Conservation (phyloP, 2,797 vertebrate genomes). For the Euphonia xanthogaster region DNA sequence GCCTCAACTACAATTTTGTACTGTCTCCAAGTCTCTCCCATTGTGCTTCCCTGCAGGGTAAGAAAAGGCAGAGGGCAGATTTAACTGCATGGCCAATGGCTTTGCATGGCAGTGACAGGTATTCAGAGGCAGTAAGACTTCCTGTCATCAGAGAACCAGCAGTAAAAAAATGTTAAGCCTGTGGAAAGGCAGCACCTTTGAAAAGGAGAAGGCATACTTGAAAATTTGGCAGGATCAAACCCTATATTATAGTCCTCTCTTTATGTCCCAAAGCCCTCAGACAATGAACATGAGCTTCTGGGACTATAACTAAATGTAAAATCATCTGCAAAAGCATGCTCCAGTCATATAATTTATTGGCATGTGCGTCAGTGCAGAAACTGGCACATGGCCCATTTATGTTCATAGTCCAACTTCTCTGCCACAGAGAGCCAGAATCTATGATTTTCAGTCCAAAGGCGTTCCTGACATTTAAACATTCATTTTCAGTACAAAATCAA, state of each 20-base stretch:
- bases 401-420: background rate
- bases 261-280: background rate
- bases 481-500: background rate
- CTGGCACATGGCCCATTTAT: background rate
- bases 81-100: background rate
- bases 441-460: background rate
- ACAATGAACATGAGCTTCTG: background rate
- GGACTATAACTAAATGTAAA: background rate
- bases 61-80: background rate
- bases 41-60: background rate
- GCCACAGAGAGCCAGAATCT: background rate
- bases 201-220: background rate
- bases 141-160: background rate
- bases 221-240: background rate
- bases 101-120: background rate
- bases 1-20: background rate
- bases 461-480: background rate
- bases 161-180: background rate
- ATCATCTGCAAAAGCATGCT: background rate
- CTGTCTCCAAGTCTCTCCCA: background rate
- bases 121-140: background rate
- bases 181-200: background rate
- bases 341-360: background rate
- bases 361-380: background rate
- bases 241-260: background rate